phyloP scores from a whole-genome alignment of 2,888 invertebrate genomes.

The Thysanoteuthis rhombus region DNA sequence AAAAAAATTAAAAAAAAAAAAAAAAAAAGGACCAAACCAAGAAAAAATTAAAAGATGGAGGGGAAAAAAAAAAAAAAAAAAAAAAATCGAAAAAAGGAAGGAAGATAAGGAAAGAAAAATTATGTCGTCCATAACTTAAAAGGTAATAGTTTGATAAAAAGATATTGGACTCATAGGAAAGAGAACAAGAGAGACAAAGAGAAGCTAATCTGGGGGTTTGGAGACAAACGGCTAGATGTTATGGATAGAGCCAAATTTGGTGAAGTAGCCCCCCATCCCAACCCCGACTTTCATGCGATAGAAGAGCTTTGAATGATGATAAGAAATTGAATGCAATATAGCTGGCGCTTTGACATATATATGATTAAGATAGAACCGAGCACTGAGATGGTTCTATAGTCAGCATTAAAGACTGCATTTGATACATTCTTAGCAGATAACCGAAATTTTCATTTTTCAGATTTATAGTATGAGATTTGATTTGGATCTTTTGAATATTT shows the following conservation, averaged over 20 bases:
- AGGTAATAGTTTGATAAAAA: constrained; percentile 12
- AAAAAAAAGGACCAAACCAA: neutral
- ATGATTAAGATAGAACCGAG: neutral
- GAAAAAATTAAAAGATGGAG: neutral
- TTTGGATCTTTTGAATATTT: no score
- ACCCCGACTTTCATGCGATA: neutral
- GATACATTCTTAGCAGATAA: no score
- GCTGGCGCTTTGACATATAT: neutral
- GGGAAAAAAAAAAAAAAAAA: neutral
- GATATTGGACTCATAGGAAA: neutral
- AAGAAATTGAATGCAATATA: neutral
- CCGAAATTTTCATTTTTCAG: no score
- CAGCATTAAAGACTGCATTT: neutral
- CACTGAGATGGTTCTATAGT: neutral
- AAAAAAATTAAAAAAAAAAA: neutral
- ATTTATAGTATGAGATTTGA: no score
- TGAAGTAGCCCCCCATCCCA: neutral
- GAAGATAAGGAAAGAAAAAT: neutral
- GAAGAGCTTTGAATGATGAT: neutral
- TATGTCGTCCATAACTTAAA: neutral
- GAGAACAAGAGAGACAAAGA: neutral
- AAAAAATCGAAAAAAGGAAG: neutral
- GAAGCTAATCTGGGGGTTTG: neutral
- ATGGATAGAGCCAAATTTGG: neutral
- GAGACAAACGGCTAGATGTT: neutral